Evolutionary conservation across 1,140 invertebrate species (phyloP).

Genomic region (Bombyx mandarina): DNA sequence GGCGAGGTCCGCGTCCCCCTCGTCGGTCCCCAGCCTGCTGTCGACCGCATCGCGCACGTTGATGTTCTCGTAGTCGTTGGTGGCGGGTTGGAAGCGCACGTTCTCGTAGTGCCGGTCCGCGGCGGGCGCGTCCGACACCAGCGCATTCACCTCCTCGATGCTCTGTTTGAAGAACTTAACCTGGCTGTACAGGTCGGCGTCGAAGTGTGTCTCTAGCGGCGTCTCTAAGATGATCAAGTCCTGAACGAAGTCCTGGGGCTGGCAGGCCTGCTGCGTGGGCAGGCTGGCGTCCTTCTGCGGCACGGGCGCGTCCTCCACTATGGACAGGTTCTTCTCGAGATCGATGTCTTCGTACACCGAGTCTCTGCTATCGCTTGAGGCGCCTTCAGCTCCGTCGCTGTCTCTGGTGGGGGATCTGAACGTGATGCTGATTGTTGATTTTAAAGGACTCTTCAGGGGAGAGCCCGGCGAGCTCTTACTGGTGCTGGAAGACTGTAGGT

Average conservation of each 20-base stretch:
- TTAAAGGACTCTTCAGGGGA: slow-evolving; percentile 70
- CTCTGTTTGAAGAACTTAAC: slow-evolving; percentile 81
- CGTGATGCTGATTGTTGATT: slow-evolving; percentile 79
- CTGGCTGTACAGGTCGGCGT: slow-evolving; percentile 78
- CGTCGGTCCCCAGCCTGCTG: slow-evolving; percentile 35
- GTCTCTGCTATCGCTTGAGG: slow-evolving; percentile 54
- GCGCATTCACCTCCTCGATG: slow-evolving; percentile 81
- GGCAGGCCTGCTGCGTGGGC: slow-evolving; percentile 70
- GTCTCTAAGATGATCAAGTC: slow-evolving; percentile 60
- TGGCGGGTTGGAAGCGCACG: slow-evolving; percentile 39
- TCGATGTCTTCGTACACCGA: slow-evolving; percentile 71
- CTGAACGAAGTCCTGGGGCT: slow-evolving; percentile 52
- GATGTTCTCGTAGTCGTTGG: slow-evolving; percentile 70
- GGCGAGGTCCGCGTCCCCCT: slow-evolving; percentile 16
- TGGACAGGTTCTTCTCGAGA: slow-evolving; percentile 59
- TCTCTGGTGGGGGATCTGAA: slow-evolving; percentile 73
- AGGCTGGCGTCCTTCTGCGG: slow-evolving; percentile 68
- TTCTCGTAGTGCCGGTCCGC: slow-evolving; percentile 43
- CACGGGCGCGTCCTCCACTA: slow-evolving; percentile 64
- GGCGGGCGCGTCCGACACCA: slow-evolving; percentile 68
- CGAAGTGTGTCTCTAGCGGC: slow-evolving; percentile 31
- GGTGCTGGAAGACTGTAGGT: slow-evolving; percentile 58
- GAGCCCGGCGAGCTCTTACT: slow-evolving; percentile 57
- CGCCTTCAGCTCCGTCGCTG: slow-evolving; percentile 40
- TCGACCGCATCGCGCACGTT: slow-evolving; percentile 60